Conservation (phyloP, 2,888 invertebrate species). For the Rhingia campestris region DNA sequence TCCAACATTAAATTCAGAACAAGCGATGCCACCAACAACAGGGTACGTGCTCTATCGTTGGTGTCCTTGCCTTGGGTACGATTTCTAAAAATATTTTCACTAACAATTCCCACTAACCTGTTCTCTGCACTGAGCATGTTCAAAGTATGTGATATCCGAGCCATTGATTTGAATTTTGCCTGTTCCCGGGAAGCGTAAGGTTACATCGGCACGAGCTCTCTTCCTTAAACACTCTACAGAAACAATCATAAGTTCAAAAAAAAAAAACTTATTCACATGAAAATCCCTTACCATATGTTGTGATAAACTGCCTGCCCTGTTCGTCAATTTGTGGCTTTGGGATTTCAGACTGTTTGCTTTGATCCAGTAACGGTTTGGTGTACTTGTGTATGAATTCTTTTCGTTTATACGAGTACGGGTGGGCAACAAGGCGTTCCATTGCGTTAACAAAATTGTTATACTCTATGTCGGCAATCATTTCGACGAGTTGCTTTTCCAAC, state of each 20-base stretch:
- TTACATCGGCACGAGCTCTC: slow-evolving; percentile 89
- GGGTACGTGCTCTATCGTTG: too few species aligned
- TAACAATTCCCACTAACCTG: slow-evolving; percentile 85
- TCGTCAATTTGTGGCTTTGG: slow-evolving; percentile 88
- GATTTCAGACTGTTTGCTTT: slow-evolving; percentile 85
- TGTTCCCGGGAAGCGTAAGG: slow-evolving; percentile 90
- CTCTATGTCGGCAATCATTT: slow-evolving; percentile 87
- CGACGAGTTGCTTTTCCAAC: slow-evolving; percentile 87
- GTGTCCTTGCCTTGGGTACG: too few species aligned
- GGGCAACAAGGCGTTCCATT: slow-evolving; percentile 87
- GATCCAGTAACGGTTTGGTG: slow-evolving; percentile 85
- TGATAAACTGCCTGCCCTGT: slow-evolving; percentile 88
- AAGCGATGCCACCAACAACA: too few species aligned
- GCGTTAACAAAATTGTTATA: slow-evolving; percentile 89
- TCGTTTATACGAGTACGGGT: slow-evolving; percentile 88
- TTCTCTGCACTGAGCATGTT: slow-evolving; percentile 88
- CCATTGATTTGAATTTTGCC: slow-evolving; percentile 93
- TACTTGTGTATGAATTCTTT: slow-evolving; percentile 90
- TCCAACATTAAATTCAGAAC: too few species aligned
- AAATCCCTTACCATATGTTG: slow-evolving; percentile 85
- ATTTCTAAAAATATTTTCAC: too few species aligned
- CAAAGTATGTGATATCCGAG: slow-evolving; percentile 89
- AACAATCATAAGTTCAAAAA: slow-evolving; percentile 24
- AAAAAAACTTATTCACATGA: slow-evolving; percentile 26
- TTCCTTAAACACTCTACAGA: slow-evolving; percentile 88